Base-by-base conservation (phyloP, 2,888 invertebrate genomes). In the Dryobota labecula region DNA sequence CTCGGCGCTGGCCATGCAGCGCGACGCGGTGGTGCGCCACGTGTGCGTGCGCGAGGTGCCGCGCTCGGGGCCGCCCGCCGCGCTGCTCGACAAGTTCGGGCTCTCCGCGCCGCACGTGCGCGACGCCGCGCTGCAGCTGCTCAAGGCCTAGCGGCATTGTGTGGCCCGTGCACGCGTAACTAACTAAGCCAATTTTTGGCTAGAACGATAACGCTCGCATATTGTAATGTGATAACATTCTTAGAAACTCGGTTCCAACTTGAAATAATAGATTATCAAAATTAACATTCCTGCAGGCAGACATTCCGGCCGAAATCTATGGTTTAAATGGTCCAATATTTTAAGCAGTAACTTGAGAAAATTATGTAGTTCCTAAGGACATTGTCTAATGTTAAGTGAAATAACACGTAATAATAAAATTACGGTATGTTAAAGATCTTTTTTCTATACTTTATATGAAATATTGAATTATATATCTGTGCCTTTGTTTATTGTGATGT, bases 51-150 rank as follows among this genome's bases (percentile, higher is more conserved):
- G 96, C 13, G 97, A 96, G 45, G 97, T 99, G 36, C 99, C 99
- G 20, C 97, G 99, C 81, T 99, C 99, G 51, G 99, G 99, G 0
- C 98, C 99, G 76, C 98, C 99, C 43, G 96, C 96, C 45, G 98
- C 97, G 5, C 97, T 99, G 67, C 96, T 99, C 75, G 98, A 99
- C 85, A 97, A 97, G 93, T 99, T 97, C 95, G 99, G 99, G 80
- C 98, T 99, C 90, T 98, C 98, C 83, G 97, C 99, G 2, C 97
- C 97, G 64, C 97, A 97, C 90, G 97, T 99, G 87, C 97, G 97
- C 24, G 95, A 95, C 67, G 98, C 98, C 53, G 98, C 97, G 13
- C 95, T 96, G 67, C 96, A 96, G 54, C 88, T 98, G 68, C 92
- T 98, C 68, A 96, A 97, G 88, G 90, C 76, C 1, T 56, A 30